Percentiles rank a stretch among this genome's conserved stretches.
Evolutionary conservation across 2,797 vertebrate genomes (phyloP).

Genomic region (Okamejei kenojei): DNA sequence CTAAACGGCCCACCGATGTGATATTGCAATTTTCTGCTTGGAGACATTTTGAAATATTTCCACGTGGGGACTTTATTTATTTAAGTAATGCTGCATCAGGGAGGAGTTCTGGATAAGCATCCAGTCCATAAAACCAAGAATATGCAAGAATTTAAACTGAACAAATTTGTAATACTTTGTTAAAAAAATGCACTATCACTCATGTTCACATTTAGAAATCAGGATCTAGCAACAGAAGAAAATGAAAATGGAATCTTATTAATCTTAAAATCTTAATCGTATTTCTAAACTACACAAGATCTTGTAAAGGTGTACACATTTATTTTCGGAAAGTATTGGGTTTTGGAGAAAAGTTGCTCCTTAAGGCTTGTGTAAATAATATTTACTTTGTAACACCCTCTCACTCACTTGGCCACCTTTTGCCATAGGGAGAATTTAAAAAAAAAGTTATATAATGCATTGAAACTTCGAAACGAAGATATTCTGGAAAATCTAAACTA

Average conservation of each 20-base stretch:
- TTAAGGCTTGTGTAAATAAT: not conserved
- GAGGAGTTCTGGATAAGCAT: not conserved
- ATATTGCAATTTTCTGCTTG: not conserved
- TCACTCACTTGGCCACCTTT: not conserved
- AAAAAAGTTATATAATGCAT: not conserved
- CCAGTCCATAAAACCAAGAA: not conserved
- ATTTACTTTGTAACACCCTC: not conserved
- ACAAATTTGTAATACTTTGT: not conserved
- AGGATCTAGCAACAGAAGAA: not conserved
- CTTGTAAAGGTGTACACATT: not conserved
- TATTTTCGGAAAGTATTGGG: not conserved
- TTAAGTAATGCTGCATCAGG: not conserved
- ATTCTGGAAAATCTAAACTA: not conserved
- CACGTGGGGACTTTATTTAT: not conserved
- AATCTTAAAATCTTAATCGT: not conserved
- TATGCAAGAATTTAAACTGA: not conserved
- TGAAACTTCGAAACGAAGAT: not conserved
- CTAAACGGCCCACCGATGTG: not conserved
- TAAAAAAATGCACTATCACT: not conserved
- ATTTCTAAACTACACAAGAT: not conserved
- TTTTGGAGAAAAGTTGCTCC: not conserved
- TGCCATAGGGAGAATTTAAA: not conserved
- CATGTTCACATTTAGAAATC: not conserved
- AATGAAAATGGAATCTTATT: not conserved
- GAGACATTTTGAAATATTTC: not conserved